phyloP scores from a whole-genome alignment of 2,888 invertebrate species.

The Polymixis flavicincta region DNA sequence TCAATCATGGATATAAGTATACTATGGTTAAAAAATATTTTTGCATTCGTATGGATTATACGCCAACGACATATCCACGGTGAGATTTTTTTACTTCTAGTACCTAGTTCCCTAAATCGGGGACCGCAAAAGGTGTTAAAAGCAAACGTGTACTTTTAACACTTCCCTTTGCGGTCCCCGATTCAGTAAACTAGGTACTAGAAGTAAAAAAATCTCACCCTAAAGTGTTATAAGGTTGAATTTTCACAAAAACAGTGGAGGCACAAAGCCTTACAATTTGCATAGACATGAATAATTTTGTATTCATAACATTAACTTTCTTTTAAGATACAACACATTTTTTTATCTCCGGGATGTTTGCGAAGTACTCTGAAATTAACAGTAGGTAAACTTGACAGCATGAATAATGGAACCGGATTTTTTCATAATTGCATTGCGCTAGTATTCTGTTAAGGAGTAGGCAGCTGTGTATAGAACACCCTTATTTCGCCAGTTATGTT shows the following conservation, averaged over 20 bases:
- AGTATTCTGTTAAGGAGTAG: background rate
- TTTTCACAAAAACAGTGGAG: conserved; percentile 8
- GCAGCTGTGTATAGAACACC: background rate
- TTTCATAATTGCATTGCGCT: background rate
- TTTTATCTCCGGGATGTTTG: conserved; percentile 19
- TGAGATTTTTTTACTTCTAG: conserved; percentile 9
- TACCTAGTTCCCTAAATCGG: background rate
- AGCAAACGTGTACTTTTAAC: background rate
- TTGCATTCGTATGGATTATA: too few relatives aligned
- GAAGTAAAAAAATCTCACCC: conserved; percentile 11
- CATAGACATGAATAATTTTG: conserved; percentile 58
- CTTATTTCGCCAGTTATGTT: background rate
- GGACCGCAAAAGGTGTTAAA: background rate
- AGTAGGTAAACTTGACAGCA: background rate
- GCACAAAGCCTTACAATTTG: conserved; percentile 41
- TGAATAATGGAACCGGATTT: conserved; percentile 26
- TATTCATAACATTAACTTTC: conserved; percentile 44
- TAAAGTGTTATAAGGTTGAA: conserved; percentile 19
- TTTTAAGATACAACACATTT: conserved; percentile 30
- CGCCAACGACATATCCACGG: too few relatives aligned
- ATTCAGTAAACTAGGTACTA: background rate
- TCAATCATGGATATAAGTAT: too few relatives aligned
- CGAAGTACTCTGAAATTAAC: conserved; percentile 25
- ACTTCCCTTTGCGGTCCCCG: background rate
- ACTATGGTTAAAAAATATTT: too few relatives aligned